Evolutionary conservation across 2,113 vertebrate genomes (phyloP), one percentile per base, ranked within the genome.

Genomic region (Sebastes fasciatus): DNA sequence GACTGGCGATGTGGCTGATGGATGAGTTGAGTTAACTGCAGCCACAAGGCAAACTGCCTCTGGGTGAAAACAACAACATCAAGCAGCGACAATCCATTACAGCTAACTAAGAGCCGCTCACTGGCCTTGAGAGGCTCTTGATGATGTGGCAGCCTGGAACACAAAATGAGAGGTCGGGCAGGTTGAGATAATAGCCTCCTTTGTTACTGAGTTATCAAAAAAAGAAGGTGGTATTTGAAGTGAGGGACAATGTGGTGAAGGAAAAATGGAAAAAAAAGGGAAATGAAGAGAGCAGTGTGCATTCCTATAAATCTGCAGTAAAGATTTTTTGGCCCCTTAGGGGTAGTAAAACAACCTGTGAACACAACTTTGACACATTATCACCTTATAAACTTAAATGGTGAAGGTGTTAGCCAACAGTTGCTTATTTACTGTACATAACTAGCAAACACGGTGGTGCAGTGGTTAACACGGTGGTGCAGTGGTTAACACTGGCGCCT

Each of bases 11-110:
- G 54, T 49, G 9, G 48, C 60, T 92, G 90, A 92, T 88, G 72
- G 74, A 92, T 90, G 87, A 66, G 57, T 21, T 8, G 26, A 85
- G 79, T 90, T 88, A 86, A 87, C 68, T 23, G 72, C 2, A 4
- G 75, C 61, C 79, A 75, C 62, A 10, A 84, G 85, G 82, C 68
- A 83, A 92, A 88, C 66, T 84, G 86, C 73, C 72, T 80, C 70
- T 10, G 80, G 89, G 69, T 83, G 63, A 78, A 83, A 81, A 87
- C 63, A 76, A 51, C 58, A 79, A 49, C 74, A 85, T 77, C 17
- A 78, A 78, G 48, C 40, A 7, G 49, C 40, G 55, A 72, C 76
- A 8, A 86, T 88, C 80, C 62, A 86, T 91, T 86, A 86, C 54
- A 84, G 84, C 77, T 70, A 67, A 91, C 66, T 66, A 74, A 78